These are phyloP conservation scores for Furcula furcula DNA, from an alignment of 2,888 invertebrate species.

Conservation along the genomic window DNA sequence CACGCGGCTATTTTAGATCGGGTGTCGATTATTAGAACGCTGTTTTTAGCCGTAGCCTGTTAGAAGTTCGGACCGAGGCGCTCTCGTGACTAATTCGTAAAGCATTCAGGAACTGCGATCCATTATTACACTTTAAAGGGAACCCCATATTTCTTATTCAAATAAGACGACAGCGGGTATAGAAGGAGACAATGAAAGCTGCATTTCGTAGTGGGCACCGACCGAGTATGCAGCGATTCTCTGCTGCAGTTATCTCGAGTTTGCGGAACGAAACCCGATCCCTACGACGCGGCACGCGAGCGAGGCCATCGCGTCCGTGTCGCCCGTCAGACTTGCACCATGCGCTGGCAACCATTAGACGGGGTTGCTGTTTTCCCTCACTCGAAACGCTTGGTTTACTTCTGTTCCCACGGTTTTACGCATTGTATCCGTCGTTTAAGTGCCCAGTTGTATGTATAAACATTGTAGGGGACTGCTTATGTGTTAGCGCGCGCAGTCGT, in stretches of 20 bases:
- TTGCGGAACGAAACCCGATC: conserved; percentile 79
- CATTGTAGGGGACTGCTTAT: conserved; percentile 17
- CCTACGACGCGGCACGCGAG: conserved; percentile 61
- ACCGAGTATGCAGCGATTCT: conserved; percentile 56
- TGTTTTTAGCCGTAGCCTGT: conserved; percentile 63
- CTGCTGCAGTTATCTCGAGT: conserved; percentile 68
- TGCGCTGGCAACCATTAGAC: conserved; percentile 21
- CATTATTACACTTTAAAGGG: conserved; percentile 52
- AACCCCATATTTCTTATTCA: conserved; percentile 67
- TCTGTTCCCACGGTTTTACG: conserved; percentile 39
- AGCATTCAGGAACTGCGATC: conserved; percentile 51
- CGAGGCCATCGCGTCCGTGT: conserved; percentile 57
- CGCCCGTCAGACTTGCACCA: conserved; percentile 24
- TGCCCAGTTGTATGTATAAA: conserved; percentile 8
- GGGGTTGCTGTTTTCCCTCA: conserved; percentile 30
- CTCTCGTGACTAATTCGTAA: conserved; percentile 56
- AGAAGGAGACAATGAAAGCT: conserved; percentile 60
- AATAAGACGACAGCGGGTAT: conserved; percentile 55
- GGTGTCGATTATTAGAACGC: conserved; percentile 79
- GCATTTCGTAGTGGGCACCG: conserved; percentile 59
- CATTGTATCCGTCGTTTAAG: conserved; percentile 10
- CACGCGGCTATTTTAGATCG: conserved; percentile 76
- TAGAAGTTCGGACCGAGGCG: conserved; percentile 40
- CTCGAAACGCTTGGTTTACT: conserved; percentile 27
- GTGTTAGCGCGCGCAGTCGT: conserved; percentile 21